Evolutionary conservation across 2,113 vertebrate genomes (phyloP).

Genomic region (Mirza zaza): DNA sequence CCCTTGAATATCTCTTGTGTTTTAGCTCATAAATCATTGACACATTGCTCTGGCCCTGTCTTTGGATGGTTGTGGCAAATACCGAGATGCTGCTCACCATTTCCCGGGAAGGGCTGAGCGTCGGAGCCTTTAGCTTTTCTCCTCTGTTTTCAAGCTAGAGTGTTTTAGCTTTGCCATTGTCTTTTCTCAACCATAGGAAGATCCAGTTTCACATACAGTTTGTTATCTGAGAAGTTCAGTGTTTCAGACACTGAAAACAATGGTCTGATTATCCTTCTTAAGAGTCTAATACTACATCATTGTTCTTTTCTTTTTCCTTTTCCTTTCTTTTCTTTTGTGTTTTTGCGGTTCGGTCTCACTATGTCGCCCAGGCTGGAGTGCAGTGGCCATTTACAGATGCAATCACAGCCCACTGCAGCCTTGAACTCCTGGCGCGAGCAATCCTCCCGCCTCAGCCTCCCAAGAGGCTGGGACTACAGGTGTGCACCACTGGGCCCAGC

Average conservation of each 20-base stretch:
- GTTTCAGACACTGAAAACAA: background rate
- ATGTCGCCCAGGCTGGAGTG: background rate
- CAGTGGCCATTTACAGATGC: too few species aligned
- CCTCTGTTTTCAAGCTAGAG: background rate
- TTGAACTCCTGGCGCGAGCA: background rate
- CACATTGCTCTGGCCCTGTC: background rate
- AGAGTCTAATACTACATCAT: background rate
- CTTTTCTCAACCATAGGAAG: background rate
- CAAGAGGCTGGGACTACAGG: background rate
- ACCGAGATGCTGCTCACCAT: background rate
- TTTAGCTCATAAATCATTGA: constrained; percentile 5
- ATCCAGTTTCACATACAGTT: background rate
- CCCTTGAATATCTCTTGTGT: constrained; percentile 65
- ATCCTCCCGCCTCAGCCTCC: background rate
- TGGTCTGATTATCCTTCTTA: background rate
- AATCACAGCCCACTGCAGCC: background rate
- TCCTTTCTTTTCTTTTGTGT: background rate
- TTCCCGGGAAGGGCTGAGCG: too few species aligned
- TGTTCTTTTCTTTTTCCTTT: background rate
- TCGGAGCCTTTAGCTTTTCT: background rate
- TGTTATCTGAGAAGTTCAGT: background rate
- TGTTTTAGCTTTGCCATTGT: background rate
- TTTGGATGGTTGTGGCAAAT: background rate
- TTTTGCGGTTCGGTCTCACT: background rate
- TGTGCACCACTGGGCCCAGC: background rate